Evolutionary conservation across 1,140 invertebrate genomes (phyloP).

Genomic region (Procambarus clarkii): DNA sequence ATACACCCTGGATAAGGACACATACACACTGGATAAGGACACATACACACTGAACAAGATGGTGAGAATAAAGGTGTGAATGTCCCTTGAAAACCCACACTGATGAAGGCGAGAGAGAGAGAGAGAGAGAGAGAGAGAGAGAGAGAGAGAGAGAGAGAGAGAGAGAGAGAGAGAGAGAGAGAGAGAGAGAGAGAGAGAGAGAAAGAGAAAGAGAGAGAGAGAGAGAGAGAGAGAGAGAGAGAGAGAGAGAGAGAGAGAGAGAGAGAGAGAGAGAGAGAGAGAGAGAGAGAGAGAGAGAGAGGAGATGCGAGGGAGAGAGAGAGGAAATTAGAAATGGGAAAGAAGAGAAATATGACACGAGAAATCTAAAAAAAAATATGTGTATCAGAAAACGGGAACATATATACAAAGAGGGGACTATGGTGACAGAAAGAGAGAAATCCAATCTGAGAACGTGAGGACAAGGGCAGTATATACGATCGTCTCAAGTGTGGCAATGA

Average conservation of each 20-base stretch:
- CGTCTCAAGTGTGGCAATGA: too few relatives aligned
- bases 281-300: conserved; percentile 27
- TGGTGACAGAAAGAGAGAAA: conserved; percentile 29
- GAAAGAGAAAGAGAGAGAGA: conserved; percentile 21
- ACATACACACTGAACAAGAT: too few relatives aligned
- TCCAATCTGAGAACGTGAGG: too few relatives aligned
- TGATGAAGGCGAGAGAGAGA: too few relatives aligned
- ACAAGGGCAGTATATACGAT: too few relatives aligned
- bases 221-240: not conserved
- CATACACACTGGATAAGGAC: too few relatives aligned
- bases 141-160: not conserved
- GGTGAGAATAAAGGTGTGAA: too few relatives aligned
- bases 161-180: conserved; percentile 25
- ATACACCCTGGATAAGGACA: too few relatives aligned
- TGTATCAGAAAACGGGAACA: too few relatives aligned
- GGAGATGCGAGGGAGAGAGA: conserved; percentile 30
- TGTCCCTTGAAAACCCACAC: not conserved
- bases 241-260: not conserved
- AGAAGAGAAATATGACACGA: too few relatives aligned
- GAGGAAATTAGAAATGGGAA: conserved; percentile 25
- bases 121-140: not conserved
- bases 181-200: conserved; percentile 49
- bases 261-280: conserved; percentile 21
- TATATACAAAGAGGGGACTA: too few relatives aligned
- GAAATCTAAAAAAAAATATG: too few relatives aligned